Evolutionary conservation across 2,113 vertebrate species (phyloP), one percentile per base, ranked within the genome.

Genomic region (Equus quagga): DNA sequence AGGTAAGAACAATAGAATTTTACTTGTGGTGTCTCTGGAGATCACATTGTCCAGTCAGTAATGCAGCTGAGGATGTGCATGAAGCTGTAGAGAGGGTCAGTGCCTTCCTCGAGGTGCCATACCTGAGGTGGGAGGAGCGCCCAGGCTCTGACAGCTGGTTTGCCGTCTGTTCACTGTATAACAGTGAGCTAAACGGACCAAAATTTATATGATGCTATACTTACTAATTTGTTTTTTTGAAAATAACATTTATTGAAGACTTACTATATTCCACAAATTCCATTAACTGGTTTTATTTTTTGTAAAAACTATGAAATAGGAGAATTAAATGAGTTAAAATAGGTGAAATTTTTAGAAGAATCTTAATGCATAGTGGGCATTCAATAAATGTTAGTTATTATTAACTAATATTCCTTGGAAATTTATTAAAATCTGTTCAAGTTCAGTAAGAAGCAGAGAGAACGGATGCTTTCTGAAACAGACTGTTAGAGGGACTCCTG

Each of bases 261-360:
- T 51, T 93, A 9, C 31, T 80, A 4, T 41, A 69, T 51, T 96
- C 6, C 4, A 73, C 69, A 46, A 21, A 33, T 60, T 86, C 17
- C 11, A 58, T 82, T 86, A 64, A 46, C 24, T 87, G 49, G 3
- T 44, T 92, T 92, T 78, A 76, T 92, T 44, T 84, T 51, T 70
- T 92, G 1, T 86, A 28, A 73, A 96, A 82, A 33, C 49, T 75
- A 41, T 44, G 41, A 81, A 51, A 49, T 69, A 51, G 36, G n/a
- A 80, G 17, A 78, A 78, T 44, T n/a, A 62, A n/a, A 58, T 72
- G 15, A 86, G 36, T 85, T 73, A 19, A 70, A 41, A 49, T 67
- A 72, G 31, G 6, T 54, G 49, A 70, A 13, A 5, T 46, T 95
- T 26, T 56, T 91, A 73, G 33, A 62, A 79, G 23, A 89, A 33